Evolutionary conservation across 2,113 vertebrate genomes (phyloP), one percentile per base, ranked within the genome.

Genomic region (Neomonachus schauinslandi): DNA sequence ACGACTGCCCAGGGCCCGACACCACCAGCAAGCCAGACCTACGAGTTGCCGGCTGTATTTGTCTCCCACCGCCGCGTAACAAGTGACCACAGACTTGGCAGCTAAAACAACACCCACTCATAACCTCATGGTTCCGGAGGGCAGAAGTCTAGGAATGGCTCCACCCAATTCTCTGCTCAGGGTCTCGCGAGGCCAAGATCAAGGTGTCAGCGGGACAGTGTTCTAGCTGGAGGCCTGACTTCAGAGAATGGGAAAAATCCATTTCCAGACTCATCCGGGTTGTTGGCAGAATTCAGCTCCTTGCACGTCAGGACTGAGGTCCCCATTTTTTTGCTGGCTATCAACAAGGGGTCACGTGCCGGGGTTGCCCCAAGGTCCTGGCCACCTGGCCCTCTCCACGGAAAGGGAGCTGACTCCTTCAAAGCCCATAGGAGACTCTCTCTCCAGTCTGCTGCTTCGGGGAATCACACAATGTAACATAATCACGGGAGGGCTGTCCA

Each of bases 141-240:
- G 71, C 74, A 49, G 69, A n/a, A 55, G 71, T 26, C n/a, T 28
- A 59, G 51, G 9, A 36, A 42, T 0, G 1, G 46, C 46, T 12
- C 13, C 0, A 5, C 42, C 13, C 19, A 12, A 46, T 3, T 51
- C 87, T 67, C 39, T 6, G 7, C 31, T 67, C 42, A 16, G 82
- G 11, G 21, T 39, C 85, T 84, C 57, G 24, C 14, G 4, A 63
- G 59, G 31, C 13, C 1, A 9, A 67, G 15, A 42, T 13, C 76
- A 18, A 19, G n/a, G 1, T 0, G 19, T 39, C 21, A 1, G n/a
- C 12, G 0, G 14, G 31, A 12, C n/a, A 7, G 21, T 3, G 2
- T 55, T 86, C 65, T 22, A 74, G 63, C 53, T 4, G 19, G 80
- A 84, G 49, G 57, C 53, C 53, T 19, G 14, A 51, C 31, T 26